Base-by-base conservation (phyloP, 1,140 invertebrate genomes). In the Drepana arcuata region DNA sequence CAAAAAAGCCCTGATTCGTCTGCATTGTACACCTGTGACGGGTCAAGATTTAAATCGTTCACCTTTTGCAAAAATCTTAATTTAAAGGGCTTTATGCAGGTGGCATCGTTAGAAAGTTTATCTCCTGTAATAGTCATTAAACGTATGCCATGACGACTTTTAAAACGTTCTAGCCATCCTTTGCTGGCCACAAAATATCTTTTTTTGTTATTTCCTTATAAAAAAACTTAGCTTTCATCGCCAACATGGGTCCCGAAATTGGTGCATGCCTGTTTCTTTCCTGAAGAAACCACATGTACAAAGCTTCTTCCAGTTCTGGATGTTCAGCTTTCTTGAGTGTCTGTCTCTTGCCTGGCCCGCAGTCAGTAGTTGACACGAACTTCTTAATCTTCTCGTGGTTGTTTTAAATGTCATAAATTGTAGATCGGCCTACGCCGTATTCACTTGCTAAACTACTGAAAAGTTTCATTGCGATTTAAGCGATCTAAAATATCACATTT, bases 151-250 rank as follows among this genome's bases (percentile, higher is more conserved):
- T 63, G 59, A 41, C 67, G 48, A 36, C 38, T 52, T 62, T 74
- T 70, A 32, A 71, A 70, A 30, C 50, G 21, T 40, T 68, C 42
- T 38, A 71, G 27, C 66, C 61, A 72, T 38, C 64, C 51, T 29
- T 54, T 48, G 53, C 64, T 69, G 7, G 70, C 68, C 26, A 53
- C 36, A 49, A 72, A 74, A 44, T 74, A 36, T 59, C 56, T 58
- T 63, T 68, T 40, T 59, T 52, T 49, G 26, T 57, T 56, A 69
- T 67, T 50, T 63, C 39, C 36, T 59, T 54, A 40, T 64, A 59
- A 59, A 67, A 63, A 54, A 35, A 52, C 21, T 53, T 57, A 47
- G 65, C 65, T 60, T 70, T 69, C 46, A 49, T 48, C 1, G 51
- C 46, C 49, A 67, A 57, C 35, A 67, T 53, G 46, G 51, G 47